These are phyloP conservation scores for Coracopsis vasa DNA, from an alignment of 2,113 vertebrate species.

Conservation along the genomic window DNA sequence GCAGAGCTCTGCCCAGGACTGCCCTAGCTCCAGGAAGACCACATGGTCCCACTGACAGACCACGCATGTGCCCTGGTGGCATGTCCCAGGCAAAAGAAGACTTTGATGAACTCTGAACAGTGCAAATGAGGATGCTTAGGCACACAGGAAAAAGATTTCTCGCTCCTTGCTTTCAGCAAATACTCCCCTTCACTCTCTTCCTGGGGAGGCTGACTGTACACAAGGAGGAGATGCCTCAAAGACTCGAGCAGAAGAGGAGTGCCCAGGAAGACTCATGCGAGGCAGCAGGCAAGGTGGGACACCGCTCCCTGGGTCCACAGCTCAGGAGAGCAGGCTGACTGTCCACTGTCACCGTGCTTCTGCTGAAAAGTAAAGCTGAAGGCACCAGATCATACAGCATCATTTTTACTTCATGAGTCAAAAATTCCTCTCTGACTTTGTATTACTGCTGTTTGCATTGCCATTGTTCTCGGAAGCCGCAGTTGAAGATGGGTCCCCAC, in stretches of 20 bases:
- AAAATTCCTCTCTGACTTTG: not conserved
- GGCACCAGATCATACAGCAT: not conserved
- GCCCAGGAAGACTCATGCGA: not conserved
- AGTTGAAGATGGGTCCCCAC: not conserved
- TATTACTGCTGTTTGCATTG: not conserved
- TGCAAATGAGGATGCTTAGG: not conserved
- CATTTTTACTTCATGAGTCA: accelerated
- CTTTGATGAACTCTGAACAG: accelerated
- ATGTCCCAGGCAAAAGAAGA: not conserved
- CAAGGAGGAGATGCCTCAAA: not conserved
- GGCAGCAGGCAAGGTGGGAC: not conserved
- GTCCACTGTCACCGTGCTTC: not conserved
- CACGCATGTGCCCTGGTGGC: not conserved
- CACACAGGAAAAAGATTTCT: not conserved
- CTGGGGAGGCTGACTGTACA: accelerated
- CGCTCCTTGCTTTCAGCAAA: not conserved
- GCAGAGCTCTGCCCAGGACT: not conserved
- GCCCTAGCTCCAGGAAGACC: not conserved
- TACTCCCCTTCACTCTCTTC: not conserved
- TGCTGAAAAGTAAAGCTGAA: not conserved
- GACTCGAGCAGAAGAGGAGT: not conserved
- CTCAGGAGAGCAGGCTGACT: accelerated
- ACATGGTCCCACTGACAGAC: not conserved
- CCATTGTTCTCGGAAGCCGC: not conserved
- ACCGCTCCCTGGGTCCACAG: accelerated